Evolutionary conservation across 2,888 invertebrate genomes (phyloP).

Genomic region (Sminthurinus aureus): DNA sequence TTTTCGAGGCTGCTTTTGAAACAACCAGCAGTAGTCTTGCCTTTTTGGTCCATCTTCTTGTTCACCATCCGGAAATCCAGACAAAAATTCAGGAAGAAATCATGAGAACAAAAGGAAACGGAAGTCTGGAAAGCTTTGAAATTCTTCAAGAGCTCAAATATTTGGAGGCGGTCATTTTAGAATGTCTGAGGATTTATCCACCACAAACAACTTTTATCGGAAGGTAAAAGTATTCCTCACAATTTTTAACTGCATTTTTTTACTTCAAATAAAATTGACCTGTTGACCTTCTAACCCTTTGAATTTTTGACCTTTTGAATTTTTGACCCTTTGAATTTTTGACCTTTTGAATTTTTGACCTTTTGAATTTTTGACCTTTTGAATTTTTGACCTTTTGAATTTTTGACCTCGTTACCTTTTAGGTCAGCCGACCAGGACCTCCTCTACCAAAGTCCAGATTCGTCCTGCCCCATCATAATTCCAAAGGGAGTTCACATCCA

Average conservation of each 20-base stretch:
- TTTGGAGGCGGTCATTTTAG: constrained; percentile 46
- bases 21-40: constrained; percentile 47
- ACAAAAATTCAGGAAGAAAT: constrained; percentile 45
- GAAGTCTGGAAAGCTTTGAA: neutral
- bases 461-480: constrained; percentile 31
- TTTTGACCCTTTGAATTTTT: neutral
- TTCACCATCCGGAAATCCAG: constrained; percentile 43
- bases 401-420: neutral
- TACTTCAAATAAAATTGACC: neutral
- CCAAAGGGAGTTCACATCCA: constrained; percentile 49
- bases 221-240: constrained; percentile 45
- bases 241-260: neutral
- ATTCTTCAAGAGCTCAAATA: constrained; percentile 20
- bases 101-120: neutral
- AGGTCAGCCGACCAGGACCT: constrained; percentile 44
- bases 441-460: neutral
- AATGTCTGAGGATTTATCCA: constrained; percentile 49
- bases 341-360: neutral
- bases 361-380: constrained; percentile 5
- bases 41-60: constrained; percentile 48
- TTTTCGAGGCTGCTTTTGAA: constrained; percentile 55
- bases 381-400: neutral
- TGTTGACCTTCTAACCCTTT: neutral
- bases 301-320: neutral
- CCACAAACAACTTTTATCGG: constrained; percentile 56